Conservation (phyloP, 2,888 invertebrate genomes). For the Plagodis pulveraria region DNA sequence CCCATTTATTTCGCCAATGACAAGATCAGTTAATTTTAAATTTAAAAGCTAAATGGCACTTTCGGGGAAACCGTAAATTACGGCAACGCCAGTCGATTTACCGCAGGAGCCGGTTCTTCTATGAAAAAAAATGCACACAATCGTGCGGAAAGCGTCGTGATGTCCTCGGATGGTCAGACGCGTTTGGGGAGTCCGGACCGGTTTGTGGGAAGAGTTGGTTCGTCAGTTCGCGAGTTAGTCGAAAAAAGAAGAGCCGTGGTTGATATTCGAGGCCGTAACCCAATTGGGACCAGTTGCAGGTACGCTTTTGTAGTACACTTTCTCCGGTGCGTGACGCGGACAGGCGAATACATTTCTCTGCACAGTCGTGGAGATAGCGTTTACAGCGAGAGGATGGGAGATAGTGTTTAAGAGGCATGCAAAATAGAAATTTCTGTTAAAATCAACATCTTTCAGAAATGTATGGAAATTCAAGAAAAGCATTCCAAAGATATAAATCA, state of each 20-base stretch:
- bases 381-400: conserved; percentile 30
- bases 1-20: conserved; percentile 23
- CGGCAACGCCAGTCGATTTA: conserved; percentile 35
- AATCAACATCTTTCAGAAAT: no score
- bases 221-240: conserved; percentile 40
- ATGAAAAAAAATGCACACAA: conserved; percentile 42
- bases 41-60: conserved; percentile 19
- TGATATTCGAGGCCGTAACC: conserved; percentile 80
- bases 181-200: conserved; percentile 47
- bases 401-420: conserved; percentile 6
- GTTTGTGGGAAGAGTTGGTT: conserved; percentile 49
- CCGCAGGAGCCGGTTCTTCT: conserved; percentile 37
- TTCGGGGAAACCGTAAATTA: conserved; percentile 31
- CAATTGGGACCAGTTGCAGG: conserved; percentile 79
- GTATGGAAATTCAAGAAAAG: no score
- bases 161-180: conserved; percentile 37
- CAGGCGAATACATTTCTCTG: conserved; percentile 68
- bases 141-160: conserved; percentile 40
- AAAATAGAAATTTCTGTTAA: conserved; percentile 19
- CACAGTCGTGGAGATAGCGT: conserved; percentile 41
- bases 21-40: conserved; percentile 30
- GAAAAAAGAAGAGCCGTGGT: conserved; percentile 66
- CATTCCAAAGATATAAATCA: no score
- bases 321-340: conserved; percentile 78
- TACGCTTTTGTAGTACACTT: conserved; percentile 79